Evolutionary conservation across 1,140 invertebrate genomes (phyloP).

Genomic region (Lerema accius): DNA sequence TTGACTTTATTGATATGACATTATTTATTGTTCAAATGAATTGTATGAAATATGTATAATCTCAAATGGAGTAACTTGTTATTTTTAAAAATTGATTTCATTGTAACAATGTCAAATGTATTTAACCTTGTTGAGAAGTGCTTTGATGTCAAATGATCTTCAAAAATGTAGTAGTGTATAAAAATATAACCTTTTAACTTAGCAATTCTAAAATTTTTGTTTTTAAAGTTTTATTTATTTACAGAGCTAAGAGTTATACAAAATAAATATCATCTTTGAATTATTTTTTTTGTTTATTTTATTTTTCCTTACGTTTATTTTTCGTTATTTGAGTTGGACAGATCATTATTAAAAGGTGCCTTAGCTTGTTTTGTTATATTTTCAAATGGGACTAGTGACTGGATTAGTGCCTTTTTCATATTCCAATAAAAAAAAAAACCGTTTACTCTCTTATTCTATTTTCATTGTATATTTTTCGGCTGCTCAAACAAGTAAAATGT

Average conservation of each 20-base stretch:
- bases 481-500: too few species aligned
- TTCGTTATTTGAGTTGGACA: not conserved
- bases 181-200: slow-evolving; percentile 54
- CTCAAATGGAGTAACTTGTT: slow-evolving; percentile 25
- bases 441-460: too few species aligned
- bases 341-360: not conserved
- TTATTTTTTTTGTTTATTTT: slow-evolving; percentile 55
- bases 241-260: slow-evolving; percentile 65
- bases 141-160: slow-evolving; percentile 42
- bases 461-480: too few species aligned
- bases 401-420: slow-evolving; percentile 31
- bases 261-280: slow-evolving; percentile 69
- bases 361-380: not conserved
- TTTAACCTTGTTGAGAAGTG: slow-evolving; percentile 19
- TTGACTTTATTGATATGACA: slow-evolving; percentile 8
- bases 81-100: not conserved
- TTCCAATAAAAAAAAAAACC: too few species aligned
- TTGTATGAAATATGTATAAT: slow-evolving; percentile 30
- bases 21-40: slow-evolving; percentile 11
- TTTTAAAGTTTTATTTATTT: slow-evolving; percentile 74
- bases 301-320: slow-evolving; percentile 41
- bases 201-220: slow-evolving; percentile 56
- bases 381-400: slow-evolving; percentile 8
- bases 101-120: slow-evolving; percentile 1
- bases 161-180: slow-evolving; percentile 49